Percentiles rank a stretch among this genome's conserved stretches.
These are phyloP conservation scores for Spisula solida DNA, from an alignment of 2,888 invertebrate genomes.

Conservation along the genomic window DNA sequence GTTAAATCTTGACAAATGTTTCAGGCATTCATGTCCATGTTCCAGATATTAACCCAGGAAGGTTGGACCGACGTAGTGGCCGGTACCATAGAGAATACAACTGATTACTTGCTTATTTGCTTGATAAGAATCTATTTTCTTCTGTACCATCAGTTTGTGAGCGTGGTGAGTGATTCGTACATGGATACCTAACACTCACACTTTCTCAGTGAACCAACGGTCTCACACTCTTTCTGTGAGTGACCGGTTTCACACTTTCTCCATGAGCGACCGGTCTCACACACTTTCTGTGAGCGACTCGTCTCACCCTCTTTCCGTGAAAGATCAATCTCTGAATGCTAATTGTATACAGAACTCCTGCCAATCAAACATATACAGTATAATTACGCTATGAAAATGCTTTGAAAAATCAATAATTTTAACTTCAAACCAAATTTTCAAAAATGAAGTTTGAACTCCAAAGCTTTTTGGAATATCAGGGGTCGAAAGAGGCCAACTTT, in stretches of 20 bases:
- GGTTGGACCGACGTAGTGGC: constrained; percentile 86
- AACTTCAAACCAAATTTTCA: too few species aligned
- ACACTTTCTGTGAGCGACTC: too few species aligned
- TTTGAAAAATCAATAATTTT: too few species aligned
- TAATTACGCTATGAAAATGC: too few species aligned
- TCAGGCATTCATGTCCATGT: constrained; percentile 87
- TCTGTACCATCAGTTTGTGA: constrained; percentile 84
- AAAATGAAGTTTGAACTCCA: too few species aligned
- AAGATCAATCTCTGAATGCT: not conserved
- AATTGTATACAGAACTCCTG: not conserved
- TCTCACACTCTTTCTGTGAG: too few species aligned
- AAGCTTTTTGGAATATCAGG: too few species aligned
- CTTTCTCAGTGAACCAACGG: too few species aligned
- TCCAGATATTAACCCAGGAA: constrained; percentile 87
- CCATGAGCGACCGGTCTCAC: too few species aligned
- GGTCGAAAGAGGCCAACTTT: too few species aligned
- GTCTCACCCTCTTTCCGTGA: not conserved
- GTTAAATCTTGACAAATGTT: constrained; percentile 22
- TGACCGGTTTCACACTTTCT: too few species aligned
- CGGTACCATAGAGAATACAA: constrained; percentile 77
- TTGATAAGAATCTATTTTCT: constrained; percentile 83
- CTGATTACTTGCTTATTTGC: constrained; percentile 61
- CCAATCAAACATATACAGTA: not conserved
- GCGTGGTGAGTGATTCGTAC: constrained; percentile 79
- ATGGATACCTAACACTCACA: not conserved